Base-by-base conservation (phyloP, 2,797 vertebrate species). In the Oceanodroma leucorhoa region DNA sequence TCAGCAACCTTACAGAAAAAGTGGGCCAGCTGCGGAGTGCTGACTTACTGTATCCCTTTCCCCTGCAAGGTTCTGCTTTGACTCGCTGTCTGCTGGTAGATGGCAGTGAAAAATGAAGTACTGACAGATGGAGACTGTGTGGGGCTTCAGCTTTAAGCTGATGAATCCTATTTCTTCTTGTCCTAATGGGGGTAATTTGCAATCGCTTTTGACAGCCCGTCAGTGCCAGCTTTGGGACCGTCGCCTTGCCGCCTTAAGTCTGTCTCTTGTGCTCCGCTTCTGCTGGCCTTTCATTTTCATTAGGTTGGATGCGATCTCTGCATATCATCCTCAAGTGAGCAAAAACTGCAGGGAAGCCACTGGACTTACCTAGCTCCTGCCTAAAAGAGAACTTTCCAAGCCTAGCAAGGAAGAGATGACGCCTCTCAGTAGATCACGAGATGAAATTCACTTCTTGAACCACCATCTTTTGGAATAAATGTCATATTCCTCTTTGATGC, bases 211-310 rank as follows among this genome's bases (percentile, higher is more conserved):
- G 66, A 17, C 48, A 36, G 29, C 36, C 48, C 3, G 3, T 36
- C 13, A 23, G 51, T 30, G 11, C n/a, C 40, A 7, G 15, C 13
- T 41, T 41, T 40, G 66, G 70, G 71, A 6, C 48, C 1, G 0
- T 36, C 1, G 1, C 46, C 11, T 13, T 32, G 72, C 38, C 40
- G 11, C 43, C 36, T 43, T 14, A 8, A 6, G 6, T 9, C 36
- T 34, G 5, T 40, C 40, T 46, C 62, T 43, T 41, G 41, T 18
- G 36, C 27, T 64, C 22, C 4, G 1, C 57, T 66, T 17, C 45
- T 3, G 5, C 64, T 15, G 51, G 62, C 50, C 54, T 46, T 61
- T 14, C 1, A 0, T 60, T 76, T 50, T 36, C 17, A 0, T 19
- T 4, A 20, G 43, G 38, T 43, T 62, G 55, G 32, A 38, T 19